These are phyloP conservation scores for Aldrovandia affinis DNA, from an alignment of 2,797 vertebrate species.

Conservation along the genomic window DNA sequence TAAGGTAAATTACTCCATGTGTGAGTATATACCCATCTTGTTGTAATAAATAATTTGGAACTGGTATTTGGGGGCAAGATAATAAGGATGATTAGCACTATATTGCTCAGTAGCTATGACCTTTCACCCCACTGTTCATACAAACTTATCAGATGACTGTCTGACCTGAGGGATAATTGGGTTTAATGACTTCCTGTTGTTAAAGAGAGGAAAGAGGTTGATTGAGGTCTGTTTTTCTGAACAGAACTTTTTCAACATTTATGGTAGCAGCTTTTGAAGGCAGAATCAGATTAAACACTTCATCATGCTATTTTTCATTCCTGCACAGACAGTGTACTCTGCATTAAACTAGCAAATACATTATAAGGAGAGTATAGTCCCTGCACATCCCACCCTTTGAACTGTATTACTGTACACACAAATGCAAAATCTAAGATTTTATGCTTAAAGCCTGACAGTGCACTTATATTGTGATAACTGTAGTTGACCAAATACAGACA, in stretches of 20 bases:
- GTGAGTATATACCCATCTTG: slow-evolving; percentile 51
- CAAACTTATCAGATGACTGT: slow-evolving; percentile 83
- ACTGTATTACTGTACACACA: not conserved
- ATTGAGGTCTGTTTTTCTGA: slow-evolving; percentile 56
- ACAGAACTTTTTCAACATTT: slow-evolving; percentile 33
- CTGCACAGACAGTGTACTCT: not conserved
- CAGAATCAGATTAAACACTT: slow-evolving; percentile 27
- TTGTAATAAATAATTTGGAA: slow-evolving; percentile 46
- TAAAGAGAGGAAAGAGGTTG: slow-evolving; percentile 73
- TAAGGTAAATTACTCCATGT: not conserved
- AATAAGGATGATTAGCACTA: slow-evolving; percentile 69
- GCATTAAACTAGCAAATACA: slow-evolving; percentile 13
- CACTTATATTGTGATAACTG: not conserved
- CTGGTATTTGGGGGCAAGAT: slow-evolving; percentile 66
- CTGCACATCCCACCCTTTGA: not conserved
- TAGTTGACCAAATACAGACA: not conserved
- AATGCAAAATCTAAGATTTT: not conserved
- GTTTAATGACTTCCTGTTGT: slow-evolving; percentile 86
- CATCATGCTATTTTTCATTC: slow-evolving; percentile 31
- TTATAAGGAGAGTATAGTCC: not conserved
- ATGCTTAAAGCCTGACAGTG: not conserved
- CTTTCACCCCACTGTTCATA: slow-evolving; percentile 73
- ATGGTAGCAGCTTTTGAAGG: slow-evolving; percentile 33
- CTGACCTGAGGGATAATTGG: slow-evolving; percentile 86
- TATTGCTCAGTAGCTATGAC: slow-evolving; percentile 77